Percentiles rank a stretch among this genome's conserved stretches.
These are phyloP conservation scores for Camponotus fellah DNA, from an alignment of 2,888 invertebrate species.

Conservation along the genomic window DNA sequence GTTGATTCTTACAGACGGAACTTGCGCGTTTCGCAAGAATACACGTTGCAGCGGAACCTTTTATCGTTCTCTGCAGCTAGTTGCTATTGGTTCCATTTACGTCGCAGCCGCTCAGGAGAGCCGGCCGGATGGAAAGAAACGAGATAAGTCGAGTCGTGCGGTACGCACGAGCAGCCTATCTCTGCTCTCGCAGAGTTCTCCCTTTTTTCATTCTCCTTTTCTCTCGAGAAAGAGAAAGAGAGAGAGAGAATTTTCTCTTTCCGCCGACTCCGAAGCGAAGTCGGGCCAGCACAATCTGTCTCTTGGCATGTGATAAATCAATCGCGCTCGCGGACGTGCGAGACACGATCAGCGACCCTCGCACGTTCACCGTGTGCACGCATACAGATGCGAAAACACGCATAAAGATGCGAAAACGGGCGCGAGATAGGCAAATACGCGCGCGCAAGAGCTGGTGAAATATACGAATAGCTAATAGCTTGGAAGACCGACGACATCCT, in stretches of 20 bases:
- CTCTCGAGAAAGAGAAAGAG: slow-evolving; percentile 31
- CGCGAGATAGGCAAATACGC: slow-evolving; percentile 56
- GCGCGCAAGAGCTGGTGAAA: slow-evolving; percentile 41
- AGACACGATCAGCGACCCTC: slow-evolving; percentile 80
- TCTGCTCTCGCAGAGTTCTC: slow-evolving; percentile 63
- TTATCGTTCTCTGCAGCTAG: slow-evolving; percentile 56
- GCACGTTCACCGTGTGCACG: slow-evolving; percentile 66
- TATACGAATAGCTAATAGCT: slow-evolving; percentile 61
- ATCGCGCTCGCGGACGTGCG: slow-evolving; percentile 81
- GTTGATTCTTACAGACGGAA: neutral
- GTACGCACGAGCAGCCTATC: slow-evolving; percentile 52
- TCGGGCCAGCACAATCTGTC: slow-evolving; percentile 80
- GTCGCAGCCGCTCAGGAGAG: slow-evolving; percentile 54
- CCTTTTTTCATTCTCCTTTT: slow-evolving; percentile 42
- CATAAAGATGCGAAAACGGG: slow-evolving; percentile 24
- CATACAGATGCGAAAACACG: slow-evolving; percentile 27
- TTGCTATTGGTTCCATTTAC: slow-evolving; percentile 69
- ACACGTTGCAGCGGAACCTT: slow-evolving; percentile 33
- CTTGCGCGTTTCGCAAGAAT: slow-evolving; percentile 40
- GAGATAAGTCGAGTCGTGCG: slow-evolving; percentile 67
- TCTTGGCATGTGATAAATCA: slow-evolving; percentile 84
- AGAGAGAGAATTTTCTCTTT: slow-evolving; percentile 31
- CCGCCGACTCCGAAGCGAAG: slow-evolving; percentile 61
- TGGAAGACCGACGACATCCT: slow-evolving; percentile 69
- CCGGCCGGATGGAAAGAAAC: slow-evolving; percentile 62